Conservation (phyloP, 2,888 invertebrate species). For the Stomorhina lunata region DNA sequence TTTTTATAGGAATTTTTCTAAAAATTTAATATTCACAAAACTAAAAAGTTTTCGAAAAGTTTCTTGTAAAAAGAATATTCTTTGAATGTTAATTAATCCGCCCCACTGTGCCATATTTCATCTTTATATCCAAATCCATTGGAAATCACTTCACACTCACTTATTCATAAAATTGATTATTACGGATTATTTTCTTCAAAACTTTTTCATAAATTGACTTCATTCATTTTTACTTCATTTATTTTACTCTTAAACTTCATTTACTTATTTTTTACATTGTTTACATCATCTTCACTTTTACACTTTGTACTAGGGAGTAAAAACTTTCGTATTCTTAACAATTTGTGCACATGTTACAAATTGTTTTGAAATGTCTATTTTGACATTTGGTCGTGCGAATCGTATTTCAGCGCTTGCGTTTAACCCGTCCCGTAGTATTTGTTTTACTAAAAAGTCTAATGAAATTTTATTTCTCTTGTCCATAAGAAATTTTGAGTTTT, state of each 20-base stretch:
- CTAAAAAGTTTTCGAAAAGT: too few relatives aligned
- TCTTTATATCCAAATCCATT: too few relatives aligned
- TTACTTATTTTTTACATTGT: slow-evolving; percentile 32
- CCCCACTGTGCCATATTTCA: slow-evolving; percentile 2
- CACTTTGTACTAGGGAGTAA: not conserved
- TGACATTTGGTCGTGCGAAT: not conserved
- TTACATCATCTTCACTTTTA: slow-evolving; percentile 30
- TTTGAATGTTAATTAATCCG: not conserved
- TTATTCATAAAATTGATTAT: not conserved
- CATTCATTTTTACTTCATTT: not conserved
- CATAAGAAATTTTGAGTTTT: not conserved
- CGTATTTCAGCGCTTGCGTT: slow-evolving; percentile 41
- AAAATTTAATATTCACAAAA: too few relatives aligned
- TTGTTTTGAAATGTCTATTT: not conserved
- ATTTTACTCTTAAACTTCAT: not conserved
- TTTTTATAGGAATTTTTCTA: too few relatives aligned
- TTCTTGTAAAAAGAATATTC: too few relatives aligned
- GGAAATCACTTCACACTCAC: not conserved
- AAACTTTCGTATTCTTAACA: not conserved
- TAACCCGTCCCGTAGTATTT: not conserved
- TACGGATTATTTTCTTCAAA: slow-evolving; percentile 1
- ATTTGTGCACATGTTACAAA: not conserved
- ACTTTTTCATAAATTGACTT: not conserved
- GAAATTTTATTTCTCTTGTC: slow-evolving; percentile 1
- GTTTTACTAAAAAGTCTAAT: slow-evolving; percentile 42